Conservation (phyloP, 2,797 vertebrate species). For the Enteromius afrohamiltoni region DNA sequence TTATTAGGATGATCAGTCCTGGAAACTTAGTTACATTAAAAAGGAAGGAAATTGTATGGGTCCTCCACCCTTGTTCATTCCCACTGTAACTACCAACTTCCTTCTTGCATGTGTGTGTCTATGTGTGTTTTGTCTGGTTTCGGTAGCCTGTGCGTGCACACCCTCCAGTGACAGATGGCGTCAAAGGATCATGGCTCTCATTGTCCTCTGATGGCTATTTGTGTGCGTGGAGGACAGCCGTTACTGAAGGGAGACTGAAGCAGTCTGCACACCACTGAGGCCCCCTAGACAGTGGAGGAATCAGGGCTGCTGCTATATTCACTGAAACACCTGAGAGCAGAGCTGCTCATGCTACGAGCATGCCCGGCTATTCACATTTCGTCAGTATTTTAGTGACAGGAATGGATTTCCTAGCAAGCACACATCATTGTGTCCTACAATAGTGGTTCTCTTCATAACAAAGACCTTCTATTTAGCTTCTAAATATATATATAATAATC, state of each 20-base stretch:
- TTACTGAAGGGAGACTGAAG: slow-evolving; percentile 39
- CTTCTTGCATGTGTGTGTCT: background rate
- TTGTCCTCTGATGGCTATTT: slow-evolving; percentile 57
- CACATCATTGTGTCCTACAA: background rate
- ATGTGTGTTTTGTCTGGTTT: slow-evolving; percentile 33
- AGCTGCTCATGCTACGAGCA: slow-evolving; percentile 6
- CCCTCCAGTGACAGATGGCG: slow-evolving; percentile 61
- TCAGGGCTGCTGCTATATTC: slow-evolving; percentile 26
- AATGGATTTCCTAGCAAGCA: background rate
- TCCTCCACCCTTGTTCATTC: slow-evolving; percentile 13
- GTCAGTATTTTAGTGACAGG: slow-evolving; percentile 6
- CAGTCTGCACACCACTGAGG: slow-evolving; percentile 37
- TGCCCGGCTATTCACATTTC: background rate
- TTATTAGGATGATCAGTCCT: background rate
- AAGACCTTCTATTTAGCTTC: background rate
- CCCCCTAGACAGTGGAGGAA: slow-evolving; percentile 46
- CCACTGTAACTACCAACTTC: background rate
- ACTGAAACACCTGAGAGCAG: slow-evolving; percentile 24
- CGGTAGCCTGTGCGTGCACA: slow-evolving; percentile 47
- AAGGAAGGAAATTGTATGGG: background rate
- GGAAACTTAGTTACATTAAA: background rate
- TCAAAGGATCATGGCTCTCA: slow-evolving; percentile 58
- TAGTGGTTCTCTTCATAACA: background rate
- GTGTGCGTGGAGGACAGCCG: slow-evolving; percentile 36
- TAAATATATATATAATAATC: too few relatives aligned